Evolutionary conservation across 2,113 vertebrate species (phyloP).

Genomic region (Nettapus auritus): DNA sequence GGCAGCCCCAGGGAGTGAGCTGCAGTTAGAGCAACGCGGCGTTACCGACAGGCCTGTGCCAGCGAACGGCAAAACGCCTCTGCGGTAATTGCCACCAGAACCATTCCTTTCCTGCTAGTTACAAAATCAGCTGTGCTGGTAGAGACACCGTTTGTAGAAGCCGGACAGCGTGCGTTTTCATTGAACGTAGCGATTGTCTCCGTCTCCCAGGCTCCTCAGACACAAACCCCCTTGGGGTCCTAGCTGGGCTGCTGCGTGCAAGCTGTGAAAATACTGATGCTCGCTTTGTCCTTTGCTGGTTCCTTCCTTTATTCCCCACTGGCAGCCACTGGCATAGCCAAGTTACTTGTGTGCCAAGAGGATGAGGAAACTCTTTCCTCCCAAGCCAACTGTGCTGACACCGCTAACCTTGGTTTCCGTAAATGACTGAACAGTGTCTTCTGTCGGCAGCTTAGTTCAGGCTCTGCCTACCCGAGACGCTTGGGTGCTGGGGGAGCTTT

Average conservation of each 20-base stretch:
- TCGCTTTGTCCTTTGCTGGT: background rate
- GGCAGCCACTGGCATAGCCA: background rate
- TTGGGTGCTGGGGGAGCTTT: background rate
- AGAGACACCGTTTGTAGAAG: constrained; percentile 27
- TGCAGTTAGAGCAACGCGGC: constrained; percentile 23
- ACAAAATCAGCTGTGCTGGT: background rate
- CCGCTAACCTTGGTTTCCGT: background rate
- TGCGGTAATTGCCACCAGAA: constrained; percentile 38
- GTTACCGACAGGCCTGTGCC: constrained; percentile 19
- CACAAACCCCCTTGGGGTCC: background rate
- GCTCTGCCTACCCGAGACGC: background rate
- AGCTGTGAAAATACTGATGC: constrained; percentile 16
- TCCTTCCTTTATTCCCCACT: constrained; percentile 10
- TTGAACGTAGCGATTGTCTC: background rate
- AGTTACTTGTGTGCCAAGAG: background rate
- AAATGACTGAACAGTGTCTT: constrained; percentile 37
- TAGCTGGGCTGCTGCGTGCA: background rate
- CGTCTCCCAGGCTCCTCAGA: background rate
- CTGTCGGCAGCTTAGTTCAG: background rate
- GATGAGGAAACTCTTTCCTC: background rate
- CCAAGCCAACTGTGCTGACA: background rate
- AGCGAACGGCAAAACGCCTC: background rate
- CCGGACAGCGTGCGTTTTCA: background rate
- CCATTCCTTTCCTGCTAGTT: constrained; percentile 17
- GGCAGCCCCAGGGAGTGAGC: constrained; percentile 6